Percentiles rank a stretch among this genome's conserved stretches.
phyloP scores from a whole-genome alignment of 1,140 invertebrate genomes.

The Dendroctonus ponderosae region DNA sequence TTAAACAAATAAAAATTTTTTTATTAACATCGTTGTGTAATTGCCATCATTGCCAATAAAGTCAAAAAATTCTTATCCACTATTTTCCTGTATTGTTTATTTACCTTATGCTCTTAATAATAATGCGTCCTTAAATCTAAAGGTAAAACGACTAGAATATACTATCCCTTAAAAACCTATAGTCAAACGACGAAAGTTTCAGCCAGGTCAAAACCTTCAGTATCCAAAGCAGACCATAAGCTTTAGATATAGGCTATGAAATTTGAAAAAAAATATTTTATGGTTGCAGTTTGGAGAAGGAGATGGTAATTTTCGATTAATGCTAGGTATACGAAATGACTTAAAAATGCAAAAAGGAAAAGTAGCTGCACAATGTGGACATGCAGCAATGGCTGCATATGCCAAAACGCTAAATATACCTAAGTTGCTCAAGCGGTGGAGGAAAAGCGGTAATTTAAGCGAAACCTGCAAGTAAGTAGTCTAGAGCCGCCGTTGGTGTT shows the following conservation, averaged over 20 bases:
- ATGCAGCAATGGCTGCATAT: constrained; percentile 82
- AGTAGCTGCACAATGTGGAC: constrained; percentile 87
- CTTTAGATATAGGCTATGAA: not conserved
- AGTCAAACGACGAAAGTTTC: too few species aligned
- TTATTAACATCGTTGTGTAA: too few species aligned
- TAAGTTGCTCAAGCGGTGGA: constrained; percentile 70
- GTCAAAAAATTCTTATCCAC: too few species aligned
- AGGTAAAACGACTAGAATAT: too few species aligned
- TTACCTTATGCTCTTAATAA: too few species aligned
- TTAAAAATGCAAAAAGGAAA: constrained; percentile 95
- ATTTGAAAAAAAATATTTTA: not conserved
- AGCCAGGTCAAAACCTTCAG: too few species aligned
- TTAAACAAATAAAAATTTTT: too few species aligned
- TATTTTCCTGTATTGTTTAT: too few species aligned
- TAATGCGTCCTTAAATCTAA: too few species aligned
- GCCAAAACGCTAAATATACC: constrained; percentile 64
- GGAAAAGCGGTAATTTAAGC: constrained; percentile 57
- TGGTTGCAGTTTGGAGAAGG: constrained; percentile 46
- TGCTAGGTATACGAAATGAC: constrained; percentile 84
- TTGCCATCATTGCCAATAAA: too few species aligned
- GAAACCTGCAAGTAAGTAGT: not conserved
- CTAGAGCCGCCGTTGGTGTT: not conserved
- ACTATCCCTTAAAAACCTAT: too few species aligned
- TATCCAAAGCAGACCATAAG: too few species aligned
- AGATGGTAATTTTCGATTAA: constrained; percentile 69